Conservation (phyloP, 2,113 vertebrate genomes). For the Rhinopomastus cyanomelas region DNA sequence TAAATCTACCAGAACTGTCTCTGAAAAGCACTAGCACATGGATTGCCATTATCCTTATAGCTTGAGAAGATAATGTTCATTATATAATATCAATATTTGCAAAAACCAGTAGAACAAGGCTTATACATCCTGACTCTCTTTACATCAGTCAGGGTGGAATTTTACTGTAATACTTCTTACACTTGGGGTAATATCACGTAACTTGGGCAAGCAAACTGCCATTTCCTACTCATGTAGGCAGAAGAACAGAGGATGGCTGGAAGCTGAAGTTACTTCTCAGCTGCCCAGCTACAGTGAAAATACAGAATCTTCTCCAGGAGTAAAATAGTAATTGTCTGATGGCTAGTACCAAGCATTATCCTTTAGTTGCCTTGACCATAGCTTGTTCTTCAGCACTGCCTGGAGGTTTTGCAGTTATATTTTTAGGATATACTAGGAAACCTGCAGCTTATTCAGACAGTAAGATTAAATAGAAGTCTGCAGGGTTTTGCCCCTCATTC, state of each 20-base stretch:
- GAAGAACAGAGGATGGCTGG: background rate
- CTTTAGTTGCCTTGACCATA: background rate
- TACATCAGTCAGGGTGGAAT: background rate
- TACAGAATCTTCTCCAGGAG: background rate
- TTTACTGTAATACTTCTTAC: background rate
- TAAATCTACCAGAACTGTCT: conserved; percentile 45
- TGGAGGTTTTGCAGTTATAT: background rate
- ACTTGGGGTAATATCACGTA: background rate
- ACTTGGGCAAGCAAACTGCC: background rate
- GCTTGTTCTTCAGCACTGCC: background rate
- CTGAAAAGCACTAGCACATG: conserved; percentile 9
- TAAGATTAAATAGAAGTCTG: background rate
- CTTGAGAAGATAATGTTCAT: background rate
- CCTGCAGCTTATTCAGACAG: background rate
- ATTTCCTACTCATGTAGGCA: background rate
- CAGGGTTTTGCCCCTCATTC: background rate
- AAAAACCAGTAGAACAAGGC: background rate
- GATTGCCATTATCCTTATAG: background rate
- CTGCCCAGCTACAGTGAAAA: background rate
- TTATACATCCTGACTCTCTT: background rate
- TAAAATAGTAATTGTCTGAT: background rate
- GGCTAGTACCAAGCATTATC: background rate
- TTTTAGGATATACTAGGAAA: background rate
- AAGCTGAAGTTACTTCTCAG: background rate
- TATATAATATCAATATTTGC: background rate